Conservation (phyloP, 2,113 vertebrate genomes). For the Salminus brasiliensis region DNA sequence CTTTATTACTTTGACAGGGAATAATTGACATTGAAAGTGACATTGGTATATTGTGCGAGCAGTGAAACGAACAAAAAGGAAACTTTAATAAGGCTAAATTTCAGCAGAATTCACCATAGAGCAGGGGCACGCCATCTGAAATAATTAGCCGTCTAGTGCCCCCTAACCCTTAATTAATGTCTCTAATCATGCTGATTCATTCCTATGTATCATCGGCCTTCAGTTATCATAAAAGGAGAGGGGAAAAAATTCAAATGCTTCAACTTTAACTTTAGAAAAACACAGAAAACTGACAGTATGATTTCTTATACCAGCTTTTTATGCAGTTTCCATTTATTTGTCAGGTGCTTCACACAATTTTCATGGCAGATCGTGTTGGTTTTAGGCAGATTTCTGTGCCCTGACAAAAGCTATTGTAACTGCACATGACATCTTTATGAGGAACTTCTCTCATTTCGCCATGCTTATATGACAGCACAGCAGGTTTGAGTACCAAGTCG, state of each 20-base stretch:
- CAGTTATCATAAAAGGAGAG: not conserved
- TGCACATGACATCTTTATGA: constrained; percentile 35
- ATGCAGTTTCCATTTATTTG: not conserved
- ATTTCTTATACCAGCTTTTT: not conserved
- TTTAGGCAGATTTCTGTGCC: not conserved
- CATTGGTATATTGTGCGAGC: not conserved
- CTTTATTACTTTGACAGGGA: constrained; percentile 21
- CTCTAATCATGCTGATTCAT: constrained; percentile 4
- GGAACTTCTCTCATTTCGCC: constrained; percentile 37
- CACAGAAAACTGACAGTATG: not conserved
- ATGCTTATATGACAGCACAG: constrained; percentile 28
- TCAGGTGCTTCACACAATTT: not conserved
- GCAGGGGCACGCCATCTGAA: not conserved
- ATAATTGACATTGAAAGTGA: constrained; percentile 29
- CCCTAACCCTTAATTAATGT: not conserved
- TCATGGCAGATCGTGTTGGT: not conserved
- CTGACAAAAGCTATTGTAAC: constrained; percentile 5
- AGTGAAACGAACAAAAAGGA: constrained; percentile 16
- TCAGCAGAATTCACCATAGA: not conserved
- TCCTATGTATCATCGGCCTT: not conserved
- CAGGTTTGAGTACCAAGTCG: constrained; percentile 25
- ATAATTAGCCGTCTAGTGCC: constrained; percentile 6
- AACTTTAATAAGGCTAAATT: constrained; percentile 3
- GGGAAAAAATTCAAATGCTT: not conserved
- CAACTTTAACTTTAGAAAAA: not conserved